phyloP scores from a whole-genome alignment of 1,140 invertebrate species.

The Trichonephila clavipes region DNA sequence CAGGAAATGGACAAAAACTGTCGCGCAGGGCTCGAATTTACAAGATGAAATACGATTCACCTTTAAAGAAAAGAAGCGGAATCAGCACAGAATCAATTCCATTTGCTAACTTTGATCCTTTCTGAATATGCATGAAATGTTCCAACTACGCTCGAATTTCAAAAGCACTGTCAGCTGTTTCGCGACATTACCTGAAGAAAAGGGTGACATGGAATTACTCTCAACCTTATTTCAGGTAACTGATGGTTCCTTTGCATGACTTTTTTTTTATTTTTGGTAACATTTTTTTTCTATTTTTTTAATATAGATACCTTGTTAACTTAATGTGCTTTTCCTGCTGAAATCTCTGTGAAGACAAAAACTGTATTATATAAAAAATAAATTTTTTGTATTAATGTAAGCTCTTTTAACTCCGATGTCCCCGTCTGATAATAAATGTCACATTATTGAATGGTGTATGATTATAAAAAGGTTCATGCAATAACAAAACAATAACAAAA shows the following conservation, averaged over 20 bases:
- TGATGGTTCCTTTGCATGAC: background rate
- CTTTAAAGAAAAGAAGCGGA: constrained; percentile 57
- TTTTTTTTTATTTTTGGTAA: no score
- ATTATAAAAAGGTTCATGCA: no score
- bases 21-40: constrained; percentile 42
- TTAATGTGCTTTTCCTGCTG: no score
- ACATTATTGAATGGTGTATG: no score
- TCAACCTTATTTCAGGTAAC: background rate
- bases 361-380: no score
- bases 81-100: constrained; percentile 65
- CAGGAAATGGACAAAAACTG: constrained; percentile 39
- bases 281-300: background rate
- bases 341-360: no score
- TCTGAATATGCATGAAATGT: constrained; percentile 66
- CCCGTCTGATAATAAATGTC: no score
- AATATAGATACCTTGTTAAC: no score
- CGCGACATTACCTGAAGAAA: constrained; percentile 52
- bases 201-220: constrained; percentile 51
- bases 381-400: no score
- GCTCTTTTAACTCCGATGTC: no score
- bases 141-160: constrained; percentile 53
- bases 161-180: constrained; percentile 68
- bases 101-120: constrained; percentile 63
- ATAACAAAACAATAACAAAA: no score
- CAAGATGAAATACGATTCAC: constrained; percentile 64